Percentiles rank a stretch among this genome's conserved stretches.
phyloP scores from a whole-genome alignment of 2,888 invertebrate genomes.

The Polydrusus pterygomalis region DNA sequence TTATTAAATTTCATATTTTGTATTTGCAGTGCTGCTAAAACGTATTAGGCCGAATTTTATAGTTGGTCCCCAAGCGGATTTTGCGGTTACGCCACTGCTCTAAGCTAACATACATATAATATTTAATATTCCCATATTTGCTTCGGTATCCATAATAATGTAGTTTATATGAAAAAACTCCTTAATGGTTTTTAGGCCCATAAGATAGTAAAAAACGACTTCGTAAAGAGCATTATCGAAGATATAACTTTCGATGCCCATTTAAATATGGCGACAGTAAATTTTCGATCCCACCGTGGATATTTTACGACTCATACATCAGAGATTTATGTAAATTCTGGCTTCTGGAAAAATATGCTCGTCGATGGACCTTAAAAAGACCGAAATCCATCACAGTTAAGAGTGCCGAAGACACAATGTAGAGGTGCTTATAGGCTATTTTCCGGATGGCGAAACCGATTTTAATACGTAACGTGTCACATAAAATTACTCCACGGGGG shows the following conservation, averaged over 20 bases:
- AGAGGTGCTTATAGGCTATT: conserved; percentile 71
- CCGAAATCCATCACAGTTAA: conserved; percentile 56
- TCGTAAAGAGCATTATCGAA: conserved; percentile 34
- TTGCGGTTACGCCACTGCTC: too few relatives aligned
- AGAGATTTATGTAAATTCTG: conserved; percentile 62
- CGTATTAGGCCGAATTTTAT: too few relatives aligned
- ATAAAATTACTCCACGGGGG: conserved; percentile 69
- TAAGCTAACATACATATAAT: too few relatives aligned
- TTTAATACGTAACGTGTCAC: conserved; percentile 73
- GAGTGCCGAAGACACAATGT: conserved; percentile 67
- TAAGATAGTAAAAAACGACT: conserved; percentile 17
- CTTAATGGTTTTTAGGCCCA: conserved; percentile 16
- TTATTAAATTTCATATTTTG: too few relatives aligned
- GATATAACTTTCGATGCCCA: conserved; percentile 49
- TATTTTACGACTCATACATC: conserved; percentile 59
- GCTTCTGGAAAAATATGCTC: conserved; percentile 58
- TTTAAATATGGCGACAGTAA: conserved; percentile 54
- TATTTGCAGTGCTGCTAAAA: too few relatives aligned
- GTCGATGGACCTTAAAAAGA: conserved; percentile 60
- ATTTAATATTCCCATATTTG: background rate
- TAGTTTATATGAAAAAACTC: background rate
- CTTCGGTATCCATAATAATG: background rate
- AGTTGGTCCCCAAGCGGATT: too few relatives aligned
- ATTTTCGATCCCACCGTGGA: conserved; percentile 38
- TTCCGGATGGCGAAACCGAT: conserved; percentile 72